These are phyloP conservation scores for Chymomyza costata DNA, from an alignment of 1,140 invertebrate genomes.

Conservation along the genomic window DNA sequence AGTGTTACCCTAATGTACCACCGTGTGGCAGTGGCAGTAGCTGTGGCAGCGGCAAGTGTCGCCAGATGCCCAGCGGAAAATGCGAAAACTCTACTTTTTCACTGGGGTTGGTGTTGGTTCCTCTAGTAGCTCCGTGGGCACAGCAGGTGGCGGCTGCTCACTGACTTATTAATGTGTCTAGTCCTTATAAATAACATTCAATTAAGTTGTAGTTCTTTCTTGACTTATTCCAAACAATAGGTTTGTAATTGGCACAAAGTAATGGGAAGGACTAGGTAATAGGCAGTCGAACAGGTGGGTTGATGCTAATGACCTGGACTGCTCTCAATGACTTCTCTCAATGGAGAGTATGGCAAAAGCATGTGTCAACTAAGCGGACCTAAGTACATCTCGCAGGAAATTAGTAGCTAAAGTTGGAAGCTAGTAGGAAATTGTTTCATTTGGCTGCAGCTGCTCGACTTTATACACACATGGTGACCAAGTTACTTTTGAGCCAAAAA, in stretches of 20 bases:
- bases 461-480: no score
- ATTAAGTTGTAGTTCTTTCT: conserved; percentile 47
- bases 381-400: no score
- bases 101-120: neutral
- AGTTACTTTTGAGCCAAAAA: no score
- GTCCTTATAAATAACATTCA: conserved; percentile 60
- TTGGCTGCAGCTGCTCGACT: no score
- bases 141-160: neutral
- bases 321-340: no score
- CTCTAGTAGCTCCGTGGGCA: neutral
- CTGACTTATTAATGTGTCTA: neutral
- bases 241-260: conserved; percentile 32
- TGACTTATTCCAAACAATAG: conserved; percentile 29
- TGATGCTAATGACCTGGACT: no score
- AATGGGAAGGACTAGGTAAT: no score
- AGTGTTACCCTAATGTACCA: conserved; percentile 1
- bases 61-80: neutral
- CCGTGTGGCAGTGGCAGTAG: conserved; percentile 1
- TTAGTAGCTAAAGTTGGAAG: no score
- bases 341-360: no score
- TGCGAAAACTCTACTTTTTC: neutral
- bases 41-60: neutral
- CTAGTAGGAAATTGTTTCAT: no score
- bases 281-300: no score
- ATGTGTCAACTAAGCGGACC: no score